These are phyloP conservation scores for Sterrhoptilus dennistouni DNA, from an alignment of 2,113 vertebrate species.

Conservation along the genomic window DNA sequence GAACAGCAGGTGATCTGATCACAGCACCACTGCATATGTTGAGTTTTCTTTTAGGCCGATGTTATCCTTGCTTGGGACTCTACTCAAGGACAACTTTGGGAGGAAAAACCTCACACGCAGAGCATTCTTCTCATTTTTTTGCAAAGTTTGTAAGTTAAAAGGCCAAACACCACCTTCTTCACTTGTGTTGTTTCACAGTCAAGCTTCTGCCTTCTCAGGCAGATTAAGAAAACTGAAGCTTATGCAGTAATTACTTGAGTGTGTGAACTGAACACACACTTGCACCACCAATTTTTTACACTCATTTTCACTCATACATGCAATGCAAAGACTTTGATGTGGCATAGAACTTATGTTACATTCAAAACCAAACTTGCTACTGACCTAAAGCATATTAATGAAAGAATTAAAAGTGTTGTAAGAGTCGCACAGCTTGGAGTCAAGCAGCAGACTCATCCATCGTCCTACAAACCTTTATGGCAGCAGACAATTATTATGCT, in stretches of 20 bases:
- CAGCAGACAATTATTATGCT: background rate
- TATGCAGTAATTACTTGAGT: background rate
- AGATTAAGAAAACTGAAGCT: background rate
- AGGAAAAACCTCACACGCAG: rapidly evolving
- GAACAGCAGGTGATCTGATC: background rate
- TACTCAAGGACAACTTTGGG: background rate
- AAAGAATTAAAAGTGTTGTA: background rate
- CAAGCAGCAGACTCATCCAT: background rate
- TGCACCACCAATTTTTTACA: background rate
- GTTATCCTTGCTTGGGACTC: background rate
- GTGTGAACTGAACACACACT: background rate
- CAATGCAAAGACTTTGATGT: conserved; percentile 26
- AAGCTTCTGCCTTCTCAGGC: background rate
- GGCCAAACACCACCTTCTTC: background rate
- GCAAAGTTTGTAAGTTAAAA: background rate
- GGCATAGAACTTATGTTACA: background rate
- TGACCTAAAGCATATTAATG: conserved; percentile 16
- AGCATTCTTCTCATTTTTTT: background rate
- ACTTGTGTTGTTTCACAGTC: background rate
- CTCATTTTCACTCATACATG: background rate
- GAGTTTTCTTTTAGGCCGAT: background rate
- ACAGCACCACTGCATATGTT: background rate
- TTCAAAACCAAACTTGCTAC: background rate
- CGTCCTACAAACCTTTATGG: background rate
- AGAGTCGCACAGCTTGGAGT: background rate